Base-by-base conservation (phyloP, 1,140 invertebrate species). In the Drepana arcuata region DNA sequence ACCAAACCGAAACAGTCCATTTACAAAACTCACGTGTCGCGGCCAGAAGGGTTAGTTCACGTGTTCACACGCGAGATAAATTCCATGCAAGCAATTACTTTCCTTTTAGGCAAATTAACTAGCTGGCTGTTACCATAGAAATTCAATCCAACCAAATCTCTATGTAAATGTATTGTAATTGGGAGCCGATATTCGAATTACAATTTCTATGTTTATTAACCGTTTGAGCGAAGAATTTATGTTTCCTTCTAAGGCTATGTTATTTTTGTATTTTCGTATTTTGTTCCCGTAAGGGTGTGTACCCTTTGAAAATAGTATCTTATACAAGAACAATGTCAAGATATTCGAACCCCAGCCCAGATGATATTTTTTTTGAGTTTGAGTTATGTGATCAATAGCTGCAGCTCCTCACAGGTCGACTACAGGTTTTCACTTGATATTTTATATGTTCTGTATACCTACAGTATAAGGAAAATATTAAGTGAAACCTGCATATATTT, bases 151-250 rank as follows among this genome's bases (percentile, higher is more conserved):
- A 61, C 71, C 69, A 69, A 75, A 80, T 80, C 61, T 73, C 59
- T 75, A 80, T 80, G 72, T 74, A 70, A 80, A 80, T 80, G 64
- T 73, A 80, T 75, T 75, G 71, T 74, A 80, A 78, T 80, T 63
- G 63, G 48, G 41, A 50, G 54, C 56, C 69, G 65, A 80, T 78
- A 75, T 75, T 73, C 69, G 67, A 65, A 69, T 71, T 73, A 75
- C 69, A 66, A 69, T 69, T 69, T 69, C 65, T 70, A 70, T 71
- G 68, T 69, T 71, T 68, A 73, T 78, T 72, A 65, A 64, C 47
- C 51, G 50, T 66, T 61, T 68, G 51, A 56, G 51, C 51, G 45
- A 28, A 40, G 56, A 68, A 71, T 73, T 72, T 70, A 73, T 71
- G 67, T 63, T 47, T 37, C 50, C 33, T 43, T 38, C 40, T 49